A percentile compares a stretch with the other conserved stretches of the same genome.
Evolutionary conservation across 2,888 invertebrate species (phyloP).

Genomic region (Pachycephus smyrnensis): DNA sequence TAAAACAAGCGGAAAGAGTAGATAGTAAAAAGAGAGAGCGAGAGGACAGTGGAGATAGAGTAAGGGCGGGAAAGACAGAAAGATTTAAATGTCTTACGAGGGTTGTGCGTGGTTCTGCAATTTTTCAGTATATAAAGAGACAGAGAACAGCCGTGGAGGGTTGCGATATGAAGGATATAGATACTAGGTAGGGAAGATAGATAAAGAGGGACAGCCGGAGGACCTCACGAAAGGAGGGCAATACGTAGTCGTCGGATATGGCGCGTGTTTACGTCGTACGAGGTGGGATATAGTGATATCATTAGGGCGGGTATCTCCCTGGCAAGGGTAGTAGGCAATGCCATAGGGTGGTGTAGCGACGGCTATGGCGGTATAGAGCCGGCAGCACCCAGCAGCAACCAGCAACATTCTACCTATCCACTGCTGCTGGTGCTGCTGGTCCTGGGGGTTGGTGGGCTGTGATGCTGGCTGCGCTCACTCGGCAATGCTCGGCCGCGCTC

Average conservation of each 20-base stretch:
- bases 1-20: background rate
- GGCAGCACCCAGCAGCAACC: background rate
- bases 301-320: constrained; percentile 3
- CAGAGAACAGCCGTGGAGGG: background rate
- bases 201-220: background rate
- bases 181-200: background rate
- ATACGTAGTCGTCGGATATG: constrained; percentile 11
- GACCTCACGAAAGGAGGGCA: background rate
- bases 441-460: constrained; percentile 32
- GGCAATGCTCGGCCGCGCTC: constrained; percentile 45
- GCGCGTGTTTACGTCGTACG: constrained; percentile 10
- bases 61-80: background rate
- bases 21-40: background rate
- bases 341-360: background rate
- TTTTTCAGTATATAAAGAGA: background rate
- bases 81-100: background rate
- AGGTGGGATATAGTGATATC: constrained; percentile 8
- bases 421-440: constrained; percentile 2
- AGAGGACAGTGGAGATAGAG: too few relatives aligned
- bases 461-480: constrained; percentile 35
- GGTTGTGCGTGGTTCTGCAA: background rate
- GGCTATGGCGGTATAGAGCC: background rate
- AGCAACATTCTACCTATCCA: background rate
- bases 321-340: background rate
- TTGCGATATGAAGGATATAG: background rate